Base-by-base conservation (phyloP, 2,888 invertebrate species). In the Oligia latruncula region DNA sequence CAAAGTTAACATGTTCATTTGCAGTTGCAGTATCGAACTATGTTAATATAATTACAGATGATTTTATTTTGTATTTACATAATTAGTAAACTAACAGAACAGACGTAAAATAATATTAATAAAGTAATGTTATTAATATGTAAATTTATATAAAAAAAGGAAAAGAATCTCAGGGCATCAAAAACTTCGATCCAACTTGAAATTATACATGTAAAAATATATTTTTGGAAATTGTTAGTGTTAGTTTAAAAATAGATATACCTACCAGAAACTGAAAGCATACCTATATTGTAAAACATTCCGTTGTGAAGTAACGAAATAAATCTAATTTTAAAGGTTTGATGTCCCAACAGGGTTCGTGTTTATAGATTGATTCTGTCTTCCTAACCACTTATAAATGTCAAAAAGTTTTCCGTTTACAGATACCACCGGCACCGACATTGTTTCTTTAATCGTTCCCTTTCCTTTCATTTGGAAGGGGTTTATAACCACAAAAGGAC, bases 331-430 rank as follows among this genome's bases (percentile, higher is more conserved):
- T 67, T 55, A 23, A 52, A 29, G 23, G 9, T n/a, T 49, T 17
- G 15, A 46, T 29, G 20, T 60, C 17, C 8, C 23, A 29, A 67
- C 35, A 29, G 4, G 29, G 11, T 2, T 76, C 40, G 23, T 70
- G 58, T 81, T 81, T 52, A 40, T n/a, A 58, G 68, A 80, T 83
- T 77, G 83, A 65, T 60, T 83, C 29, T 49, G 65, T 43, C 70
- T 65, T 70, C n/a, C 40, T 60, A 70, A 65, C 80, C 70, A 60
- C 70, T 66, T 68, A 76, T 72, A 71, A 85, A 85, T 83, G 82
- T 81, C 78, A 84, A 73, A 86, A 88, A 88, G 72, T 87, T 87
- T 81, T 78, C 65, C 66, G 29, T 80, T 82, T 62, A 77, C 40
- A 74, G 82, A 77, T 66, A 80, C 71, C 58, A 23, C 71, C 46